Evolutionary conservation across 2,888 invertebrate genomes (phyloP).

Genomic region (Rotaria socialis): DNA sequence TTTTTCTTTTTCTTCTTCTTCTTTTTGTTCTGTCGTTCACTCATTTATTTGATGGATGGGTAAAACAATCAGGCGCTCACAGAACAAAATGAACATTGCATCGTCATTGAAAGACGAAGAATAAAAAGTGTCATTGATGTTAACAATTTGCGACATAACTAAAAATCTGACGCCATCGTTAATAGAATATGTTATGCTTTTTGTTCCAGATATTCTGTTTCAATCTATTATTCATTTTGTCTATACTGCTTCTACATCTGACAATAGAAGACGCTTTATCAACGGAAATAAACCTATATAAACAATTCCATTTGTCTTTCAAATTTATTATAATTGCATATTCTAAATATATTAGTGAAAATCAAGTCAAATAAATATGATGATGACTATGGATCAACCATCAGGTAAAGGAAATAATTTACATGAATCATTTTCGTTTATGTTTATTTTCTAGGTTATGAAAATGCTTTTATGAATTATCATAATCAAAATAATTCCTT

Average conservation of each 20-base stretch:
- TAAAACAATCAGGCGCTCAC: neutral
- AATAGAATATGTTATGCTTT: neutral
- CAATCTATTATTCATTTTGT: too few species aligned
- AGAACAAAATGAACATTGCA: neutral
- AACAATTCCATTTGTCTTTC: too few species aligned
- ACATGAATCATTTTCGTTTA: neutral
- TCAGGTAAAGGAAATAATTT: neutral
- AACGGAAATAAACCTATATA: too few species aligned
- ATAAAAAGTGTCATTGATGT: neutral
- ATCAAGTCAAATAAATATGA: neutral
- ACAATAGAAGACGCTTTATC: too few species aligned
- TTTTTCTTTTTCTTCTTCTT: neutral
- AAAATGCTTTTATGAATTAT: neutral
- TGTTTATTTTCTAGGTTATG: neutral
- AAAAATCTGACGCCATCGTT: neutral
- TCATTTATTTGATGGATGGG: neutral
- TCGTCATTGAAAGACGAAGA: neutral
- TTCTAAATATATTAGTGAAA: neutral
- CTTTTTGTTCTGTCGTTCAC: neutral
- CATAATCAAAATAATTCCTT: neutral
- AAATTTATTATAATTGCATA: too few species aligned
- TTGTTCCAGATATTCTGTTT: neutral
- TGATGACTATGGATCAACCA: slow-evolving; percentile 16
- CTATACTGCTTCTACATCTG: too few species aligned
- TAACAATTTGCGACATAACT: neutral